phyloP scores from a whole-genome alignment of 2,888 invertebrate species.

The Dilophus febrilis region DNA sequence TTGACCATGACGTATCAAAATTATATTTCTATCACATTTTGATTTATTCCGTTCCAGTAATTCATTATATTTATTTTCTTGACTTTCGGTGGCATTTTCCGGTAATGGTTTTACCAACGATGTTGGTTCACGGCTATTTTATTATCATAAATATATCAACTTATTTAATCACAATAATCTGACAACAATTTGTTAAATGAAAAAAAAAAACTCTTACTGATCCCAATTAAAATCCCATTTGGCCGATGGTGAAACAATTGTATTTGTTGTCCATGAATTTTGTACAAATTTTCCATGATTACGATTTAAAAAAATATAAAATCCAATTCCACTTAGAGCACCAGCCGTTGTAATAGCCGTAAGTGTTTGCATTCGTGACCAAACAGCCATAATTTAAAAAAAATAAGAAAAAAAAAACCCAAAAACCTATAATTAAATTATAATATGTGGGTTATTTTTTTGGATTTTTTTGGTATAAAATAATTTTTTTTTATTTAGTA shows the following conservation, averaged over 20 bases:
- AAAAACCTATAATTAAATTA: too few species aligned
- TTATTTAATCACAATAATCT: conserved; percentile 3
- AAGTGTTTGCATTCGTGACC: conserved; percentile 16
- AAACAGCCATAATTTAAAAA: conserved; percentile 11
- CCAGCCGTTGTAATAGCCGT: conserved; percentile 38
- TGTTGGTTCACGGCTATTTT: conserved; percentile 52
- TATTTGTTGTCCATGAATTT: conserved; percentile 54
- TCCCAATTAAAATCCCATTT: conserved; percentile 87
- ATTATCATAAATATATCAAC: too few species aligned
- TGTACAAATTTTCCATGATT: conserved; percentile 32
- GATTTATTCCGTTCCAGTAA: conserved; percentile 42
- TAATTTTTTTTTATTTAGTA: too few species aligned
- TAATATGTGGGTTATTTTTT: too few species aligned
- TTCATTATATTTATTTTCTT: conserved; percentile 51
- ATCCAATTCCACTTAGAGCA: conserved; percentile 45
- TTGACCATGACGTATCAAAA: conserved; percentile 90
- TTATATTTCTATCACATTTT: conserved; percentile 49
- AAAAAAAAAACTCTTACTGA: conserved; percentile 36
- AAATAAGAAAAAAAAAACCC: neutral
- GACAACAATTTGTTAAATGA: neutral
- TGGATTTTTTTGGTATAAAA: too few species aligned
- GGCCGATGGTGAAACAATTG: conserved; percentile 36
- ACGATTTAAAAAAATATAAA: conserved; percentile 38
- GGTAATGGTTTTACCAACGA: conserved; percentile 45
- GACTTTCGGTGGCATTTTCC: conserved; percentile 28